Percentiles rank a stretch among this genome's conserved stretches.
These are phyloP conservation scores for Camelus dromedarius DNA, from an alignment of 2,113 vertebrate genomes.

Conservation along the genomic window DNA sequence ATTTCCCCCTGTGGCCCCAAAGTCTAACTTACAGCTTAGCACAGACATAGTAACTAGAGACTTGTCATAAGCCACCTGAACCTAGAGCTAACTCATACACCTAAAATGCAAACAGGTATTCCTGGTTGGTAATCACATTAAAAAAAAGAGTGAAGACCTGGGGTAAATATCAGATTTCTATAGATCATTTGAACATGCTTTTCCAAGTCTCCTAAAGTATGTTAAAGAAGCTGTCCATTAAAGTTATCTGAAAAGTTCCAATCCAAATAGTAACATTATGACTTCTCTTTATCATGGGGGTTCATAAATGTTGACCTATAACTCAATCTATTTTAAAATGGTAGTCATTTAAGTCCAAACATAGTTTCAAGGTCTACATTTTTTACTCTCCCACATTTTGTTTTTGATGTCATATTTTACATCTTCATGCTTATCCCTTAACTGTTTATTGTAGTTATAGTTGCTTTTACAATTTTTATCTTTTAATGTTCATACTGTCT, in stretches of 20 bases:
- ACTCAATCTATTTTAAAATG: not conserved
- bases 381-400: not conserved
- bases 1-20: not conserved
- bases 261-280: not conserved
- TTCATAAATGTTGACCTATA: not conserved
- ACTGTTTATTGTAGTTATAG: not conserved
- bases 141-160: not conserved
- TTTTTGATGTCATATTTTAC: not conserved
- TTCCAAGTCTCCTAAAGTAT: not conserved
- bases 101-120: not conserved
- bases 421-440: not conserved
- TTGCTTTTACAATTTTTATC: not conserved
- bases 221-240: not conserved
- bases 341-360: not conserved
- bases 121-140: not conserved
- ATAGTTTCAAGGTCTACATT: not conserved
- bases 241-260: not conserved
- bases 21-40: not conserved
- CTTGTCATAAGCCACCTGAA: not conserved
- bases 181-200: not conserved
- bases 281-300: not conserved
- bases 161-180: not conserved
- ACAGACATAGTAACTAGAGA: not conserved
- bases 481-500: not conserved
- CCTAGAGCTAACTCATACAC: not conserved